phyloP scores from a whole-genome alignment of 2,113 vertebrate species.

The Colinus virginianus region DNA sequence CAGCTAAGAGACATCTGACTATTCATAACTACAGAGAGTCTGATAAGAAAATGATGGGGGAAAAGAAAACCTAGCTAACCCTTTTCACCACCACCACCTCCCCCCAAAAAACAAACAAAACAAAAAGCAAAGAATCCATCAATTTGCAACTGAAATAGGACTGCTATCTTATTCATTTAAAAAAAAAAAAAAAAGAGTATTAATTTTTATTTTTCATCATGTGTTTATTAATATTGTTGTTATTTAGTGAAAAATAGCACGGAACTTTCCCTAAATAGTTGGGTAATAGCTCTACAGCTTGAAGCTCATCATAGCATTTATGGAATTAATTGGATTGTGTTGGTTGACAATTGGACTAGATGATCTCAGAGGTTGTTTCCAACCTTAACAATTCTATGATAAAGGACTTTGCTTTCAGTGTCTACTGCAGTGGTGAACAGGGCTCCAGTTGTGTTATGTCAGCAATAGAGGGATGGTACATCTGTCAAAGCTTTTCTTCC shows the following conservation, averaged over 20 bases:
- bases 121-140: background rate
- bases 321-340: background rate
- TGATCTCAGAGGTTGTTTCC: background rate
- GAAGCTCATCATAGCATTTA: background rate
- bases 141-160: background rate
- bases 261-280: background rate
- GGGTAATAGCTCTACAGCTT: background rate
- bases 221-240: background rate
- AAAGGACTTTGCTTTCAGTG: background rate
- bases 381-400: background rate
- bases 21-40: background rate
- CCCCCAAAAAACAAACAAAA: background rate
- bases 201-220: background rate
- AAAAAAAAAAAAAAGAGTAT: background rate
- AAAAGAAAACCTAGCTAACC: background rate
- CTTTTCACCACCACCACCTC: no score
- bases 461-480: background rate
- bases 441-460: background rate
- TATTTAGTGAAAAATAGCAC: background rate
- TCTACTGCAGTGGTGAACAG: constrained; percentile 11
- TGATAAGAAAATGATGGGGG: background rate
- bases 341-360: background rate
- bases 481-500: background rate
- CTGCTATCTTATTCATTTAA: background rate
- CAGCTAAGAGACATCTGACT: background rate